Evolutionary conservation across 2,797 vertebrate genomes (phyloP).

Genomic region (Rousettus madagascariensis): DNA sequence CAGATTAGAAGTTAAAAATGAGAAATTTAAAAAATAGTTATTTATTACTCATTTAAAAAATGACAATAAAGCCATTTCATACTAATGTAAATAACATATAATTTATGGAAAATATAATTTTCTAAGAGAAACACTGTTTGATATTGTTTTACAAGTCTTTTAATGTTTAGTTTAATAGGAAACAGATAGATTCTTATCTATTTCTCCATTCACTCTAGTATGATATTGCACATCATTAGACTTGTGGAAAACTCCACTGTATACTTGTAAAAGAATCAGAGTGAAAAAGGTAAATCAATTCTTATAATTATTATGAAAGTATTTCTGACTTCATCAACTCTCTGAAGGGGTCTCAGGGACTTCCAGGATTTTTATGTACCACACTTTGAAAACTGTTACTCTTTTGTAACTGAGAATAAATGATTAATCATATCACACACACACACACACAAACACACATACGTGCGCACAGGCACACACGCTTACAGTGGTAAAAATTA

Average conservation of each 20-base stretch:
- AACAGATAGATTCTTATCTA: not conserved
- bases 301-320: not conserved
- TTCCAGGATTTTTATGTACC: not conserved
- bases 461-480: not conserved
- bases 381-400: not conserved
- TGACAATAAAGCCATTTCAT: not conserved
- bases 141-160: not conserved
- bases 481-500: not conserved
- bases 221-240: not conserved
- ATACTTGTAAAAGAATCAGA: not conserved
- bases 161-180: not conserved
- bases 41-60: not conserved
- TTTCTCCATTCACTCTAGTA: not conserved
- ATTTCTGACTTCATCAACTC: not conserved
- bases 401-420: not conserved
- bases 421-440: not conserved
- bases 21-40: not conserved
- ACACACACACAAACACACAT: not conserved
- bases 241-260: not conserved
- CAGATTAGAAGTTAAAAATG: constrained; percentile 17
- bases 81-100: not conserved
- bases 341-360: not conserved
- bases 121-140: not conserved
- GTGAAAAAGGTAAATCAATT: not conserved
- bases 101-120: constrained; percentile 1